phyloP scores from a whole-genome alignment of 2,888 invertebrate genomes.

The Seladonia tumulorum region DNA sequence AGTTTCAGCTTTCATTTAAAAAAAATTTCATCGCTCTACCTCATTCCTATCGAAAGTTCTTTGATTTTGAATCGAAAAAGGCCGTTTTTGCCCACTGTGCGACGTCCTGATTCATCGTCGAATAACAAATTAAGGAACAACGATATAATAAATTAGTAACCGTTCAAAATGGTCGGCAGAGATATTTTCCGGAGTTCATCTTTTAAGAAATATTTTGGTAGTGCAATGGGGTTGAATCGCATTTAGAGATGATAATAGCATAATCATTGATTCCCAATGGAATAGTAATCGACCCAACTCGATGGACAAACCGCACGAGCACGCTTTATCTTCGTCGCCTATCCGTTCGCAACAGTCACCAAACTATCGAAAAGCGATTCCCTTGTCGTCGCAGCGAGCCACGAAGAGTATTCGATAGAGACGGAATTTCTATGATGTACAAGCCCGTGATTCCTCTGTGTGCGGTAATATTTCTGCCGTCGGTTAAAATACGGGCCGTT shows the following conservation, averaged over 20 bases:
- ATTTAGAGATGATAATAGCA: not conserved
- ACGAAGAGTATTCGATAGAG: not conserved
- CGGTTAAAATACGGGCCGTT: not conserved
- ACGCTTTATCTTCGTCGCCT: not conserved
- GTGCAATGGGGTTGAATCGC: not conserved
- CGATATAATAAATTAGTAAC: not conserved
- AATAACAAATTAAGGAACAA: not conserved
- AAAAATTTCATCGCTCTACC: too few species aligned
- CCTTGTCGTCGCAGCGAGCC: not conserved
- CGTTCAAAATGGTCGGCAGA: not conserved
- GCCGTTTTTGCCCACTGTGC: too few species aligned
- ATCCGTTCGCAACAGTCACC: not conserved
- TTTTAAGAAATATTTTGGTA: not conserved
- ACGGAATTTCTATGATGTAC: not conserved
- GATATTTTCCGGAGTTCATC: not conserved
- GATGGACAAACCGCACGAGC: not conserved
- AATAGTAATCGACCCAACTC: not conserved
- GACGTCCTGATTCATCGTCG: too few species aligned
- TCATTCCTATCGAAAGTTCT: too few species aligned
- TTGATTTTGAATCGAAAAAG: too few species aligned
- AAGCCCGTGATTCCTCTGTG: not conserved
- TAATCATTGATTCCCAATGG: not conserved
- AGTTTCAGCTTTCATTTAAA: too few species aligned
- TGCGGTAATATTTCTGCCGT: not conserved
- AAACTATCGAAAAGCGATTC: slow-evolving; percentile 2